phyloP scores from a whole-genome alignment of 2,888 invertebrate species.

The Anticlea derivata region DNA sequence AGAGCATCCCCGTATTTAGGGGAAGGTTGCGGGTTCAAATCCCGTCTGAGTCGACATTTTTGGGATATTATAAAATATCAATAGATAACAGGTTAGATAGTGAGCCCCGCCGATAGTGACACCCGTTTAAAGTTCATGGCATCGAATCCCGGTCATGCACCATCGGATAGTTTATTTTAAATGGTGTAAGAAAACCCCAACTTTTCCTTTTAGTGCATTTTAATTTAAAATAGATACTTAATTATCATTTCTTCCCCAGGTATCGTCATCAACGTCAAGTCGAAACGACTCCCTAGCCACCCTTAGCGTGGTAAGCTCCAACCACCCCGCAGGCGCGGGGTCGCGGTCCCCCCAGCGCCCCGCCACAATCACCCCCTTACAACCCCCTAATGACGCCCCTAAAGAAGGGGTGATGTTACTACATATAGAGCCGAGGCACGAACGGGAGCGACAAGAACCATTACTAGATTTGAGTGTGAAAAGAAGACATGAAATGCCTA shows the following conservation, averaged over 20 bases:
- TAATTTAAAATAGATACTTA: no score
- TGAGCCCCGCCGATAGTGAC: no score
- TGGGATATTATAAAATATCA: no score
- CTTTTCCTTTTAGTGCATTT: no score
- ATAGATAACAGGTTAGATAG: no score
- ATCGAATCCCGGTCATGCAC: no score
- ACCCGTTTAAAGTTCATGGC: no score
- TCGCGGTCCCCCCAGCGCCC: constrained; percentile 66
- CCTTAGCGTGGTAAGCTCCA: constrained; percentile 86
- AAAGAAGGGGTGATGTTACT: constrained; percentile 86
- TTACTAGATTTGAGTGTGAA: constrained; percentile 56
- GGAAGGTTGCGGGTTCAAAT: no score
- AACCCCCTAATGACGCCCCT: constrained; percentile 57
- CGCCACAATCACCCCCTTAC: constrained; percentile 85
- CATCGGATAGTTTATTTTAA: no score
- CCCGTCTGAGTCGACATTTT: no score
- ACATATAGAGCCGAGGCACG: constrained; percentile 78
- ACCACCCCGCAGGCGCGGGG: constrained; percentile 62
- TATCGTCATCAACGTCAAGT: constrained; percentile 48
- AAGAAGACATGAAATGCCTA: constrained; percentile 34
- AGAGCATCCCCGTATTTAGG: no score
- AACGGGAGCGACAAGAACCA: constrained; percentile 77
- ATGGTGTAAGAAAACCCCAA: no score
- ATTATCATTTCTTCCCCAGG: constrained; percentile 22
- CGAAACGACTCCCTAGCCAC: constrained; percentile 85